Conservation (phyloP, 1,140 invertebrate species). For the Eufriesea mexicana region DNA sequence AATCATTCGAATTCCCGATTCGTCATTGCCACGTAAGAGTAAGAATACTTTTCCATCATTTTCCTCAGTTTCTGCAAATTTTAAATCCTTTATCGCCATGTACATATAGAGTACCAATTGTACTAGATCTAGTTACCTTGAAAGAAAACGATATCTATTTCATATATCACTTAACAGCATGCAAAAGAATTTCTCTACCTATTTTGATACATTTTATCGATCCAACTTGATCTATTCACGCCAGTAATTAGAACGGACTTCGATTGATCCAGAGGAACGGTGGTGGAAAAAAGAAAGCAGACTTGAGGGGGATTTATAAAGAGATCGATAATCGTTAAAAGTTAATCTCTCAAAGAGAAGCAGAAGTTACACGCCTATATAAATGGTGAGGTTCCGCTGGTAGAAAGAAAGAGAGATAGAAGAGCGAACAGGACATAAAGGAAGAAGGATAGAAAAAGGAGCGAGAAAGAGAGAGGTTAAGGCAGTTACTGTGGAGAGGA, state of each 20-base stretch:
- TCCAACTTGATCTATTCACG: background rate
- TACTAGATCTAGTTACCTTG: no score
- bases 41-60: background rate
- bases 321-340: slow-evolving; percentile 54
- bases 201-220: background rate
- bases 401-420: slow-evolving; percentile 8
- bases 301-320: slow-evolving; percentile 1
- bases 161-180: no score
- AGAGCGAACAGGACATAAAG: background rate
- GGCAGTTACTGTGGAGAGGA: slow-evolving; percentile 37
- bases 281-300: background rate
- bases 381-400: slow-evolving; percentile 29
- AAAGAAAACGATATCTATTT: no score
- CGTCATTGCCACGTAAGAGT: background rate
- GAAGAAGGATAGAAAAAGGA: background rate
- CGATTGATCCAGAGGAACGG: background rate
- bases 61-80: no score
- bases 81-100: no score
- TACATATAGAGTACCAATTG: no score
- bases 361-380: slow-evolving; percentile 17
- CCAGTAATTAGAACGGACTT: background rate
- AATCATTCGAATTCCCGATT: background rate
- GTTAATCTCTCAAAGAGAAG: slow-evolving; percentile 52
- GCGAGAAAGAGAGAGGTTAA: slow-evolving; percentile 31
- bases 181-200: no score